Conservation (phyloP, 2,113 vertebrate genomes). For the Onychostruthus taczanowskii region DNA sequence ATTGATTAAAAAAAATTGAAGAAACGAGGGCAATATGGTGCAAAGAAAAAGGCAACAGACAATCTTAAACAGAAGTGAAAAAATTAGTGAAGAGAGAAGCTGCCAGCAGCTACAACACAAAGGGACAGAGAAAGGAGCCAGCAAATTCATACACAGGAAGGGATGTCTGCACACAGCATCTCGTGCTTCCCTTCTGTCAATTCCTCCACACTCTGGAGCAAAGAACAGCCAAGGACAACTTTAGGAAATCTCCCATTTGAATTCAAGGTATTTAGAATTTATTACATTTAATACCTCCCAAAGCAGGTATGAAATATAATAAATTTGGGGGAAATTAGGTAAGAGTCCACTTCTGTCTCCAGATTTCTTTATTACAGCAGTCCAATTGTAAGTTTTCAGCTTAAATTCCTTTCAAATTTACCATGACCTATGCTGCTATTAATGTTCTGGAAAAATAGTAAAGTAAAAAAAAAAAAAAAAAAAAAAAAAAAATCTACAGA, state of each 20-base stretch:
- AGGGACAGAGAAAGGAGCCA: background rate
- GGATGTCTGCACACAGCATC: background rate
- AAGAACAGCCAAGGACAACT: background rate
- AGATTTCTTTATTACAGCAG: background rate
- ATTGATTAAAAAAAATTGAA: background rate
- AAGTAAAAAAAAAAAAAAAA: background rate
- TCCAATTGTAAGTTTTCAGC: background rate
- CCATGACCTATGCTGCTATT: background rate
- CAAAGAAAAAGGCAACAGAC: background rate
- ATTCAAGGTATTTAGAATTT: background rate
- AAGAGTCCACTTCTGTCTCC: background rate
- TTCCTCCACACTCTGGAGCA: background rate
- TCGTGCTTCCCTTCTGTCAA: background rate
- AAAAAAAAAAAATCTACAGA: background rate
- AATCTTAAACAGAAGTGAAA: background rate
- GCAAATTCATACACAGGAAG: background rate
- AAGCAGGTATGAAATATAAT: background rate
- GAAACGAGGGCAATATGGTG: background rate
- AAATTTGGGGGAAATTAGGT: rapidly evolving
- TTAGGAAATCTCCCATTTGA: background rate
- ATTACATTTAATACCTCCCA: background rate
- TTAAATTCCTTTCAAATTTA: background rate
- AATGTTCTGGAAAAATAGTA: background rate
- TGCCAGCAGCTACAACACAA: background rate
- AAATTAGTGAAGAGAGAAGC: background rate